These are phyloP conservation scores for Metridium senile DNA, from an alignment of 92 coral and sea anemone genomes.

Conservation along the genomic window DNA sequence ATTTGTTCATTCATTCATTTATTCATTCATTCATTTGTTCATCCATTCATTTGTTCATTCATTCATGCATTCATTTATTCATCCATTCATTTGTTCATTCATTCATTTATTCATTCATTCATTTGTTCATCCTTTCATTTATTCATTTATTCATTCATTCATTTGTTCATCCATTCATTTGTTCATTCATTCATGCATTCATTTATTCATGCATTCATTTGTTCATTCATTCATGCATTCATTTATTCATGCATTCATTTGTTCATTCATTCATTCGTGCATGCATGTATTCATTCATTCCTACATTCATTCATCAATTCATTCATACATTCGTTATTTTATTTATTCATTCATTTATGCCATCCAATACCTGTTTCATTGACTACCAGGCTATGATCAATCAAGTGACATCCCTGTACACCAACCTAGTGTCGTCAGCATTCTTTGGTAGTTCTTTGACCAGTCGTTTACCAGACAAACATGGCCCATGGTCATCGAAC, in stretches of 20 bases:
- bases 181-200: not conserved
- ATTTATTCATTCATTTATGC: not conserved
- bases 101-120: not conserved
- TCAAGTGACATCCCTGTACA: conserved; percentile 77
- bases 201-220: not conserved
- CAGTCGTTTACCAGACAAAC: conserved; percentile 51
- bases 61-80: not conserved
- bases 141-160: not conserved
- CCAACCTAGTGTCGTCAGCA: conserved; percentile 79
- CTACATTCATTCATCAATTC: not conserved
- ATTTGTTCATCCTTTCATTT: not conserved
- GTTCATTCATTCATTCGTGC: not conserved
- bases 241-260: too few species aligned
- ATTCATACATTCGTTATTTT: not conserved
- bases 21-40: not conserved
- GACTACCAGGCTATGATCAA: conserved; percentile 72
- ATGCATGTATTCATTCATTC: not conserved
- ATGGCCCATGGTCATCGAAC: conserved; percentile 66
- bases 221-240: not conserved
- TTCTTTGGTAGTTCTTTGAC: conserved; percentile 70
- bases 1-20: not conserved
- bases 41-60: not conserved
- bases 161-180: not conserved
- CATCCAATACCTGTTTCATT: too few species aligned
- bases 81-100: not conserved